Percentiles rank a stretch among this genome's conserved stretches.
phyloP scores from a whole-genome alignment of 2,888 invertebrate species.

The Mantis religiosa region DNA sequence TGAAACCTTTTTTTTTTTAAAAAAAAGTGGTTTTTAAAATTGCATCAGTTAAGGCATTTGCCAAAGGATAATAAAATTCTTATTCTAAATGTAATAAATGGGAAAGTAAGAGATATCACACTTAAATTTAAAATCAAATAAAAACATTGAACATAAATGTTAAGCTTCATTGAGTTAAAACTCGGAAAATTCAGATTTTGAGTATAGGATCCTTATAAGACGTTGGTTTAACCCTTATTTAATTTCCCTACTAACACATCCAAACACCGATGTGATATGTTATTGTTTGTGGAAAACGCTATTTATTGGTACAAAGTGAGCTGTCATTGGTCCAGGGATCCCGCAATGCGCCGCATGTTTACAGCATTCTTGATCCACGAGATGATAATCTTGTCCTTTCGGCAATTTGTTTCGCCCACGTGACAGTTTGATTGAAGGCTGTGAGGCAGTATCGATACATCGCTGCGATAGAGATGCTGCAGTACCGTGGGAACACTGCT shows the following conservation, averaged over 20 bases:
- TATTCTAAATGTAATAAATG: too few species aligned
- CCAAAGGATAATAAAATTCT: too few species aligned
- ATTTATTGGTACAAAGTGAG: not conserved
- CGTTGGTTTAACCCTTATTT: too few species aligned
- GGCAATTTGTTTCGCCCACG: not conserved
- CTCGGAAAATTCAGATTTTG: too few species aligned
- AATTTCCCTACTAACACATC: not conserved
- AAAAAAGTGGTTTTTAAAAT: too few species aligned
- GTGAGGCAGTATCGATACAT: not conserved
- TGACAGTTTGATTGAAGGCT: not conserved
- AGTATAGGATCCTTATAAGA: too few species aligned
- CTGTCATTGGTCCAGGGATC: not conserved
- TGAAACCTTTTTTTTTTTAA: too few species aligned
- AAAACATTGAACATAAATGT: too few species aligned
- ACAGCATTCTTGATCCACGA: not conserved
- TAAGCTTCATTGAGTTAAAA: too few species aligned
- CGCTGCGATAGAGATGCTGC: not conserved
- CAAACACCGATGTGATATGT: not conserved
- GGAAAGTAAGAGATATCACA: too few species aligned
- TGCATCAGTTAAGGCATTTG: too few species aligned
- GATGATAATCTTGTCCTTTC: not conserved
- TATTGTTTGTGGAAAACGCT: not conserved
- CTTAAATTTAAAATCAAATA: too few species aligned
- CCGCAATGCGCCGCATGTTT: not conserved
- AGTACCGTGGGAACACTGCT: not conserved